Evolutionary conservation across 2,797 vertebrate genomes (phyloP), one percentile per base, ranked within the genome.

Genomic region (Enteromius unitaeniatus): DNA sequence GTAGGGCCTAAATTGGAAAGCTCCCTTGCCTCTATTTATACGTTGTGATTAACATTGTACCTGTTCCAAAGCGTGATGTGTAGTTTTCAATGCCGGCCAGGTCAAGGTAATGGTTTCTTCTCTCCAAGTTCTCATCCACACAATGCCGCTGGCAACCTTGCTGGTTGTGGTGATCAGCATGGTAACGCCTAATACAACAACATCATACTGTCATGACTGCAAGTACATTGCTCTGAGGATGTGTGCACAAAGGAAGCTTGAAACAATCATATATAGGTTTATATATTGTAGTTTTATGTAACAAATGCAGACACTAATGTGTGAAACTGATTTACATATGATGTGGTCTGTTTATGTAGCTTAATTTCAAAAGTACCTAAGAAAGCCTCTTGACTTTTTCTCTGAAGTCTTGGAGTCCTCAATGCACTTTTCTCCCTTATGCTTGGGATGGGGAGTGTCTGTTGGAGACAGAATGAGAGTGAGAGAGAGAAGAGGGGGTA

Each of bases 41-140:
- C 4, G 21, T 1, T 62, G 28, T 5, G 4, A 62, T 60, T 10
- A 65, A 49, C 10, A 21, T 26, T 95, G 93, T 93, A 99, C 98
- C 96, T 88, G 96, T 94, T 89, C 97, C 98, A 81, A 99, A 98
- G 92, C 97, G 97, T 68, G 97, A 99, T 0, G 97, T 97, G 92
- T 99, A 99, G 95, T 99, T 99, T 91, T 99, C 98, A 78, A 99
- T 99, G 89, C 98, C 98, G 7, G 98, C 98, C 90, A 99, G 96
- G 93, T 99, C 98, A 93, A 99, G 95, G 90, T 99, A 99, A 96
- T 99, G 98, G 96, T 99, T 99, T 95, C 98, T 97, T 93, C 98
- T 97, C 93, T 99, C 98, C 83, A 99, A 97, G 93, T 99, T 99
- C 94, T 99, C 98, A 86, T 99, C 98, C 87, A 99, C 97, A 58